phyloP scores from a whole-genome alignment of 35 echinoderm and acorn worm species.

The Hemicentrotus pulcherrimus region DNA sequence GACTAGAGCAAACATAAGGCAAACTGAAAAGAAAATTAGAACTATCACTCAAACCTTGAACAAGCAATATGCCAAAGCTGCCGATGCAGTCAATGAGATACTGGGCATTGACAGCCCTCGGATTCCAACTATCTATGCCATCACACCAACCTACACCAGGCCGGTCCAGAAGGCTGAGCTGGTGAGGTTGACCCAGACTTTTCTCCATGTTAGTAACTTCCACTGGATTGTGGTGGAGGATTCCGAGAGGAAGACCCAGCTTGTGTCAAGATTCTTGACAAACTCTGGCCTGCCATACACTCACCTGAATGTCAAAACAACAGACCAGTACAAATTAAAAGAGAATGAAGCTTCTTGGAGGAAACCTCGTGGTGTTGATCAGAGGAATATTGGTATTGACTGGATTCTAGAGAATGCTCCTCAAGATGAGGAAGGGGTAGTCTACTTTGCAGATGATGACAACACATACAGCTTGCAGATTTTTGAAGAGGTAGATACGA shows the following conservation, averaged over 20 bases:
- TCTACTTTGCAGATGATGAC: slow-evolving; percentile 99
- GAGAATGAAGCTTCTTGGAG: slow-evolving; percentile 85
- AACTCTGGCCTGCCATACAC: slow-evolving; percentile 79
- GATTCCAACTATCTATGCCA: slow-evolving; percentile 78
- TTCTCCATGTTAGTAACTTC: slow-evolving; percentile 83
- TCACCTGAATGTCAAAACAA: slow-evolving; percentile 81
- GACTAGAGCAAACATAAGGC: slow-evolving; percentile 16
- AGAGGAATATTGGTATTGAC: slow-evolving; percentile 84
- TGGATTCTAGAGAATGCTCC: slow-evolving; percentile 74
- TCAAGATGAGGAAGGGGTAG: slow-evolving; percentile 59
- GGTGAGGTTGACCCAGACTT: slow-evolving; percentile 67
- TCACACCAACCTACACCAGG: slow-evolving; percentile 91
- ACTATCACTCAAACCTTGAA: slow-evolving; percentile 30
- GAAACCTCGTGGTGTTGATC: slow-evolving; percentile 92
- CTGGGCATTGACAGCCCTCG: not conserved
- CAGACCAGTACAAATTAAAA: slow-evolving; percentile 66
- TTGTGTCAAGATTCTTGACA: slow-evolving; percentile 79
- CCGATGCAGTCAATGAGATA: slow-evolving; percentile 37
- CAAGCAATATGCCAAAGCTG: slow-evolving; percentile 64
- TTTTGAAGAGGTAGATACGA: slow-evolving; percentile 79
- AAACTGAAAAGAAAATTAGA: slow-evolving; percentile 42
- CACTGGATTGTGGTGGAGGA: slow-evolving; percentile 95
- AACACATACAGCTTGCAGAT: slow-evolving; percentile 90
- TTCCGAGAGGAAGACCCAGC: slow-evolving; percentile 60
- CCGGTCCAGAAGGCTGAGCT: slow-evolving; percentile 99